Percentiles rank a stretch among this genome's conserved stretches.
Evolutionary conservation across 2,888 invertebrate genomes (phyloP).

Genomic region (Agrotis clavis): DNA sequence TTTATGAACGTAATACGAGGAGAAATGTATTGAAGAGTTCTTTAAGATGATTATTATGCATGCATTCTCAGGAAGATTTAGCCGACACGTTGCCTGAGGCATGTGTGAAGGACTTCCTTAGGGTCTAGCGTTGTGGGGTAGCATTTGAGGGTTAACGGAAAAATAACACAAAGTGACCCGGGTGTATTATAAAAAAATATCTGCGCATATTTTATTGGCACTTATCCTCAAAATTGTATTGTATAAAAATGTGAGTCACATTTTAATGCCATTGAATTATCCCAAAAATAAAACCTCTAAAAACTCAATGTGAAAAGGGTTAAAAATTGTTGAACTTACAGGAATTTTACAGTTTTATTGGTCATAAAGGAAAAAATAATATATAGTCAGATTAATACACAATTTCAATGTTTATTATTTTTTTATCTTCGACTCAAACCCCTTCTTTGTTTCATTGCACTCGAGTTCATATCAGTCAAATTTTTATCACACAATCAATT

Average conservation of each 20-base stretch:
- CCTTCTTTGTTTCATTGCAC: too few species aligned
- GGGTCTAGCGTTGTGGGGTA: constrained; percentile 74
- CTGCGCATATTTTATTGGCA: constrained; percentile 38
- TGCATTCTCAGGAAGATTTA: constrained; percentile 90
- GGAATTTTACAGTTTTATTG: too few species aligned
- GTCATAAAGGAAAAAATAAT: too few species aligned
- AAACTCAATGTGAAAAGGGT: too few species aligned
- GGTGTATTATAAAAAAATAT: constrained; percentile 36
- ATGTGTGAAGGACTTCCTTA: constrained; percentile 81
- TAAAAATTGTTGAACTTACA: too few species aligned
- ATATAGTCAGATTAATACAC: too few species aligned
- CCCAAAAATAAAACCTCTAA: not conserved
- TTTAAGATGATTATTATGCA: constrained; percentile 89
- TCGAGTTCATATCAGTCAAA: too few species aligned
- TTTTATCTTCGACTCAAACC: too few species aligned
- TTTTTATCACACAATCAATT: too few species aligned
- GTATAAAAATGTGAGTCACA: constrained; percentile 1
- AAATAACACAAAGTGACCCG: constrained; percentile 58
- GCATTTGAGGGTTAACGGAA: constrained; percentile 78
- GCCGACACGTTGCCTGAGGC: constrained; percentile 80
- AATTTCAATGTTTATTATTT: too few species aligned
- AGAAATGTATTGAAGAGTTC: constrained; percentile 78
- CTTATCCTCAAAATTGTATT: constrained; percentile 25
- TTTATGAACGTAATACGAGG: constrained; percentile 86
- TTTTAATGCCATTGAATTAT: constrained; percentile 8